phyloP scores from a whole-genome alignment of 2,797 vertebrate species.

The Euthynnus affinis region DNA sequence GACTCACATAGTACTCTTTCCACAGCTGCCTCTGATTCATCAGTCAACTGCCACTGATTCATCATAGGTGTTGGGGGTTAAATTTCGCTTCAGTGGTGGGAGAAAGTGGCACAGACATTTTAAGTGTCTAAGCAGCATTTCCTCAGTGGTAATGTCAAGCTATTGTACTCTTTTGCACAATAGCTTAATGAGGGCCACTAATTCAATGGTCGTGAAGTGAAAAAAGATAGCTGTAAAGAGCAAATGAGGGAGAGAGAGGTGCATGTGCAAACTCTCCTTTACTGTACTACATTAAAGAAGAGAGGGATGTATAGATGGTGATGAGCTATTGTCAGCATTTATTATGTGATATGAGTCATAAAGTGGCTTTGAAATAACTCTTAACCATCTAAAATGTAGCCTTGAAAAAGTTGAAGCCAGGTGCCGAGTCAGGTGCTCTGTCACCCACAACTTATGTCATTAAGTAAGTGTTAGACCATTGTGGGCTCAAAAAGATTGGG shows the following conservation, averaged over 20 bases:
- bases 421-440: constrained; percentile 19
- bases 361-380: constrained; percentile 21
- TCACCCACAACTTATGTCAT: constrained; percentile 14
- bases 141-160: background rate
- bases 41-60: constrained; percentile 50
- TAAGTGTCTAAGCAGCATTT: constrained; percentile 23
- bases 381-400: constrained; percentile 34
- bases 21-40: constrained; percentile 44
- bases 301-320: background rate
- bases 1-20: constrained; percentile 16
- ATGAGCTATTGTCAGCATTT: constrained; percentile 17
- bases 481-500: constrained; percentile 16
- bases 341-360: constrained; percentile 37
- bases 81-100: constrained; percentile 32
- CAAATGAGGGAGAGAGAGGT: constrained; percentile 14
- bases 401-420: constrained; percentile 38
- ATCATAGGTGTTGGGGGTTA: constrained; percentile 32
- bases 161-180: constrained; percentile 10
- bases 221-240: constrained; percentile 20
- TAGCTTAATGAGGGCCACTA: constrained; percentile 13
- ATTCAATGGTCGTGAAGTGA: constrained; percentile 18
- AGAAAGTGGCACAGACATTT: constrained; percentile 48
- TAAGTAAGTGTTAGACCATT: constrained; percentile 26
- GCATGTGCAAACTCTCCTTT: background rate
- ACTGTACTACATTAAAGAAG: background rate